Conservation (phyloP, 2,888 invertebrate species). For the Anticlea derivata region DNA sequence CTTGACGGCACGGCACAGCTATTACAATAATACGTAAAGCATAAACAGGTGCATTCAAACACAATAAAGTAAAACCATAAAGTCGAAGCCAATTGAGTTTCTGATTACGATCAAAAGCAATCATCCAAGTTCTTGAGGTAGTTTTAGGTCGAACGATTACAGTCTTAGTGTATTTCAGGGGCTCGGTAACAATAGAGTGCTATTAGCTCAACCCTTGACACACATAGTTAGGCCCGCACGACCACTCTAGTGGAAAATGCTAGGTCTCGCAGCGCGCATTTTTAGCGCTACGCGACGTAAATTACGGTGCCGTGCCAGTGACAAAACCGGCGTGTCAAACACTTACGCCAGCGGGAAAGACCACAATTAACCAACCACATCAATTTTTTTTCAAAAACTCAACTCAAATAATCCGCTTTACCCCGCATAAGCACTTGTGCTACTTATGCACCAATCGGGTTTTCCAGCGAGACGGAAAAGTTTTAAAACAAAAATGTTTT, state of each 20-base stretch:
- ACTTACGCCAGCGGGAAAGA: too few relatives aligned
- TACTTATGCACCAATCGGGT: slow-evolving; percentile 8
- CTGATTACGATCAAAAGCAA: slow-evolving; percentile 8
- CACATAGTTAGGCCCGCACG: slow-evolving; percentile 67
- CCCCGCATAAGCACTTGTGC: too few relatives aligned
- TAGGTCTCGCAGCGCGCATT: slow-evolving; percentile 67
- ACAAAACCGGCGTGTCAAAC: too few relatives aligned
- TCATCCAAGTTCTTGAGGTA: slow-evolving; percentile 18
- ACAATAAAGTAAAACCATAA: slow-evolving; percentile 2
- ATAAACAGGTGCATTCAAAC: slow-evolving; percentile 8
- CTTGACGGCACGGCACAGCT: slow-evolving; percentile 38
- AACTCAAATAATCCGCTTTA: too few relatives aligned
- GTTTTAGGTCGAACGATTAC: slow-evolving; percentile 45
- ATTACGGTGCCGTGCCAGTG: slow-evolving; percentile 38
- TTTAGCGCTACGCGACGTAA: slow-evolving; percentile 46
- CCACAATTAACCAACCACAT: too few relatives aligned
- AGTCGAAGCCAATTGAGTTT: background rate
- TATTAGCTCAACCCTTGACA: slow-evolving; percentile 81
- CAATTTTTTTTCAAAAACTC: too few relatives aligned
- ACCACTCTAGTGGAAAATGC: slow-evolving; percentile 78
- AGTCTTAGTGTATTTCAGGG: slow-evolving; percentile 63
- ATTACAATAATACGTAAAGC: slow-evolving; percentile 33
- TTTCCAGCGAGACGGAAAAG: slow-evolving; percentile 12
- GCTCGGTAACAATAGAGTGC: slow-evolving; percentile 70
- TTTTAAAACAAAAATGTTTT: background rate